Evolutionary conservation across 2,797 vertebrate species (phyloP), one percentile per base, ranked within the genome.

Genomic region (Schizopygopsis malacanthus): DNA sequence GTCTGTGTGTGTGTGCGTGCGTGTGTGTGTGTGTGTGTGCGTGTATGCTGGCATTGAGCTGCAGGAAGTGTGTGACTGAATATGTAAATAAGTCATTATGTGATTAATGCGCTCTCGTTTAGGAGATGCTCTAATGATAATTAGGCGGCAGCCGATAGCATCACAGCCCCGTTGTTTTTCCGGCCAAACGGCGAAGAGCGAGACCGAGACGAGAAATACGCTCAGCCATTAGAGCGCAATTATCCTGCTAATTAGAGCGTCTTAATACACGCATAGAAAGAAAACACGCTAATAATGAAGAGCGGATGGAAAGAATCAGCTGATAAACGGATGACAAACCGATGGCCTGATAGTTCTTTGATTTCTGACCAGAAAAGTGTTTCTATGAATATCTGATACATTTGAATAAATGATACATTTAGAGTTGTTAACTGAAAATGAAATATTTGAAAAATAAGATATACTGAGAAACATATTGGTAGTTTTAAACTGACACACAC

Each of bases 161-260:
- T 86, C 87, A 22, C 47, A 16, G 69, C 11, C 63, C 43, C 33
- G 52, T 56, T 33, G 50, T 73, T 41, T 85, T 82, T 83, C 82
- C 63, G 50, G 79, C 69, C 56, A 69, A 69, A 41, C 28, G 75
- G 41, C 56, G 81, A 33, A 33, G 25, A 65, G 63, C 13, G 63
- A 65, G 63, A 76, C 47, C 43, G 54, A 78, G 16, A 56, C 52
- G 73, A 47, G 59, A 61, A 70, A 80, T 33, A 65, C 33, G 12
- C 10, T 16, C 71, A 56, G 70, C 79, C 85, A 89, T 91, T 87
- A 90, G 47, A 81, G 76, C 41, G 2, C 79, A 86, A 87, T 89
- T 89, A 89, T 73, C 85, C 77, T 71, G 65, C 79, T 85, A 89
- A 84, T 90, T 90, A 91, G 22, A 82, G 82, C 22, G 39, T 43